Base-by-base conservation (phyloP, 2,113 vertebrate genomes). In the Eublepharis macularius region DNA sequence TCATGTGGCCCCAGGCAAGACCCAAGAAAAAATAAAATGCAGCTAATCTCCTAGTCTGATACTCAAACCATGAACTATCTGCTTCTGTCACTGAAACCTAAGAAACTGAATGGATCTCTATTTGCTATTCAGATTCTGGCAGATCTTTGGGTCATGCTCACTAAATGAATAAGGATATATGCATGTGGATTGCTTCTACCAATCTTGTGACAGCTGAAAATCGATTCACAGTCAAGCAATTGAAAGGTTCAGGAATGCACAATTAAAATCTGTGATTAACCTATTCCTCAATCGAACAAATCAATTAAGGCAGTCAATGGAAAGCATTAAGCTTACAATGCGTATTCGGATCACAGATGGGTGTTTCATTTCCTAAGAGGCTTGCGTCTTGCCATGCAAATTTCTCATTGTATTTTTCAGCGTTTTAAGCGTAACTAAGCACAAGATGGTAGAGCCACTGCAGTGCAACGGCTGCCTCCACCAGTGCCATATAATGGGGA, bases 401-500 rank as follows among this genome's bases (percentile, higher is more conserved):
- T 47, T 84, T 85, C 87, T 81, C 16, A 0, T 88, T 82, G 51
- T 86, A 83, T 85, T 83, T 93, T 93, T 92, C 77, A 84, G 78
- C 69, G 63, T 2, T 19, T 76, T 88, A 85, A 65, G 5, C 60
- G 63, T 76, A 26, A 68, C 81, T 79, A 90, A 73, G n/a, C 86
- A 92, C 87, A 83, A 88, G 75, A 90, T 75, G 85, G 11, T 80
- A 83, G 83, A 57, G n/a, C 8, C 84, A 93, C 84, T 93, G 88
- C 90, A 91, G 82, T 76, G 1, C 82, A 85, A 85, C 51, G 29
- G 85, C 65, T 89, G 29, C 39, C 47, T 89, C 92, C 92, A 36
- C 81, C 81, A 85, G 29, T 21, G 81, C 49, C 82, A 75, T 73
- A 13, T 85, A 93, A 45, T 24, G 73, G 36, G 57, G 81, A 87